Evolutionary conservation across 2,888 invertebrate genomes (phyloP).

Genomic region (Apocheima hispidaria): DNA sequence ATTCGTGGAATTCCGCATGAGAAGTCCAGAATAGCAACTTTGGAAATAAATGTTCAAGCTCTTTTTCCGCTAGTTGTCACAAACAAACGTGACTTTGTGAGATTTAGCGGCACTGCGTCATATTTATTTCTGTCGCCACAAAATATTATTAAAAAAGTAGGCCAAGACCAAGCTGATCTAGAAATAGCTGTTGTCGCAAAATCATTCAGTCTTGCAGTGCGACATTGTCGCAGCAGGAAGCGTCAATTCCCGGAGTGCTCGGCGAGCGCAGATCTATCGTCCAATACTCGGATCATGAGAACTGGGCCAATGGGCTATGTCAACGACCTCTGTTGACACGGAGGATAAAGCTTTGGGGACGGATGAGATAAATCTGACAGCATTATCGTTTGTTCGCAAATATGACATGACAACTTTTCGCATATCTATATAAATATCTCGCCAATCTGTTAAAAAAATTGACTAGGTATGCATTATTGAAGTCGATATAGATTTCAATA

Average conservation of each 20-base stretch:
- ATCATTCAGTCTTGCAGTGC: slow-evolving; percentile 66
- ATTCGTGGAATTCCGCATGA: slow-evolving; percentile 1
- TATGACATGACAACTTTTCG: slow-evolving; percentile 24
- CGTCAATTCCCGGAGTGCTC: slow-evolving; percentile 73
- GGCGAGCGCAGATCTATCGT: slow-evolving; percentile 67
- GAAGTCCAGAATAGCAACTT: slow-evolving; percentile 11
- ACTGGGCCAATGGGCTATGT: slow-evolving; percentile 73
- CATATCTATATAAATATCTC: neutral
- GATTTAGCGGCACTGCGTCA: slow-evolving; percentile 3
- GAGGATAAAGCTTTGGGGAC: slow-evolving; percentile 37
- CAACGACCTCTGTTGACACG: slow-evolving; percentile 58
- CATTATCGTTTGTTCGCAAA: slow-evolving; percentile 31
- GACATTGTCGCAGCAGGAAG: slow-evolving; percentile 74
- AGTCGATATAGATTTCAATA: slow-evolving; percentile 1
- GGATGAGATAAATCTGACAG: slow-evolving; percentile 33
- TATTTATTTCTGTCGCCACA: slow-evolving; percentile 17
- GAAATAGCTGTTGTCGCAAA: slow-evolving; percentile 34
- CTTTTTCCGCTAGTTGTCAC: neutral
- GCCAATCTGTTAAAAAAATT: neutral
- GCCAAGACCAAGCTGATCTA: slow-evolving; percentile 44
- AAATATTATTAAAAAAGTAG: slow-evolving; percentile 36
- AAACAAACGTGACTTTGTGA: slow-evolving; percentile 12
- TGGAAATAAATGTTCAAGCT: slow-evolving; percentile 10
- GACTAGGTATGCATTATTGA: neutral
- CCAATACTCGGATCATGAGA: slow-evolving; percentile 75